Conservation (phyloP, 1,140 invertebrate genomes). For the Temnothorax longispinosus region DNA sequence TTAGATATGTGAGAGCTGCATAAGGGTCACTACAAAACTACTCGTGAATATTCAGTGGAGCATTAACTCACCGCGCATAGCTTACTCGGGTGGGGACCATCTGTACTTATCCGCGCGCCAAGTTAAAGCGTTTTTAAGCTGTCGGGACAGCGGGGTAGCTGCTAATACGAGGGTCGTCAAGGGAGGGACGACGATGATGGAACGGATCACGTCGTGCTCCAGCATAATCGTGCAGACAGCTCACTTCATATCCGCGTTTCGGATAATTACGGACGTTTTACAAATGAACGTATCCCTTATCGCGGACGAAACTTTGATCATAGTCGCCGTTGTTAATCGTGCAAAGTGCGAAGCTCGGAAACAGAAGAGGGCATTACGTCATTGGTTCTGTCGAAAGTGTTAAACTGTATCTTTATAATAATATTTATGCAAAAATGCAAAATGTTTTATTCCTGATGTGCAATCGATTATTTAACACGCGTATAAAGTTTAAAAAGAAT, state of each 20-base stretch:
- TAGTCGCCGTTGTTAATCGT: neutral
- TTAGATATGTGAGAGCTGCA: neutral
- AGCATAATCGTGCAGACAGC: conserved; percentile 59
- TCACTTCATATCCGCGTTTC: conserved; percentile 51
- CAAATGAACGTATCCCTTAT: neutral
- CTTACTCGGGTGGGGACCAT: conserved; percentile 33
- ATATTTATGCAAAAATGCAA: neutral
- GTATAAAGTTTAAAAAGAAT: neutral
- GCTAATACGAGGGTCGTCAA: conserved; percentile 29
- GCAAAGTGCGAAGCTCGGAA: neutral
- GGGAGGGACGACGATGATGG: conserved; percentile 17
- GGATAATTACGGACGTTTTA: conserved; percentile 56
- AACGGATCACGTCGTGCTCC: conserved; percentile 32
- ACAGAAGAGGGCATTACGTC: neutral
- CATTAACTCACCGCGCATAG: conserved; percentile 55
- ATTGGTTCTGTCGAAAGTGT: neutral
- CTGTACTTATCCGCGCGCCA: conserved; percentile 64
- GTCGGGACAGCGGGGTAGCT: conserved; percentile 11
- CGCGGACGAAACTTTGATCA: neutral
- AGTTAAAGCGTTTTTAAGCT: conserved; percentile 69
- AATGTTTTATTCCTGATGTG: neutral
- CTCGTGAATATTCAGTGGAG: conserved; percentile 67
- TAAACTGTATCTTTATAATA: neutral
- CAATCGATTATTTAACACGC: neutral
- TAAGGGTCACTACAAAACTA: conserved; percentile 39